These are phyloP conservation scores for Acleris holmiana DNA, from an alignment of 2,888 invertebrate genomes.

Conservation along the genomic window DNA sequence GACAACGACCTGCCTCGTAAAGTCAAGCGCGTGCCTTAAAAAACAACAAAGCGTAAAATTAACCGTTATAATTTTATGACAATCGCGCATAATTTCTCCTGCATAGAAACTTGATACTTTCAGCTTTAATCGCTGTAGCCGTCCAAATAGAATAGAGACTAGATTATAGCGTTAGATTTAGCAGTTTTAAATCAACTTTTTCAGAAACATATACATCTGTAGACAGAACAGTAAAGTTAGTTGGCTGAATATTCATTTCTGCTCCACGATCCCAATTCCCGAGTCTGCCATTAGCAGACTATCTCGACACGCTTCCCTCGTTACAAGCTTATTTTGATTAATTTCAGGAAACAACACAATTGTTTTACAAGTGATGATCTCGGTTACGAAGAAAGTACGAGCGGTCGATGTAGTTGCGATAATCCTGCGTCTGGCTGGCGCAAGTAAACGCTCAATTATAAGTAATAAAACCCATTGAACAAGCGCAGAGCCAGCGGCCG, in stretches of 20 bases:
- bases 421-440: constrained; percentile 23
- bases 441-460: constrained; percentile 55
- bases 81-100: not conserved
- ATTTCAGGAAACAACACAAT: not conserved
- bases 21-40: constrained; percentile 47
- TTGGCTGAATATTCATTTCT: too few species aligned
- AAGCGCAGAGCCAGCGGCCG: constrained; percentile 47
- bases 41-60: constrained; percentile 51
- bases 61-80: constrained; percentile 2
- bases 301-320: too few species aligned
- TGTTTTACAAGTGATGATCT: constrained; percentile 1
- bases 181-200: too few species aligned
- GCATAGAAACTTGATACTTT: not conserved
- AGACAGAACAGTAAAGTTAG: too few species aligned
- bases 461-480: constrained; percentile 56
- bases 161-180: too few species aligned
- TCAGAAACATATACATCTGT: too few species aligned
- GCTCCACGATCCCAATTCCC: too few species aligned
- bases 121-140: too few species aligned
- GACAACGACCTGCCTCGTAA: constrained; percentile 64
- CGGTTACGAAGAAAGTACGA: constrained; percentile 11
- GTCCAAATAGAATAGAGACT: too few species aligned
- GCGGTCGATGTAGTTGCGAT: constrained; percentile 2
- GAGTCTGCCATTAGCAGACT: too few species aligned
- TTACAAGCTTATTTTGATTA: not conserved